Base-by-base conservation (phyloP, 2,113 vertebrate genomes). In the Heliornis fulica region DNA sequence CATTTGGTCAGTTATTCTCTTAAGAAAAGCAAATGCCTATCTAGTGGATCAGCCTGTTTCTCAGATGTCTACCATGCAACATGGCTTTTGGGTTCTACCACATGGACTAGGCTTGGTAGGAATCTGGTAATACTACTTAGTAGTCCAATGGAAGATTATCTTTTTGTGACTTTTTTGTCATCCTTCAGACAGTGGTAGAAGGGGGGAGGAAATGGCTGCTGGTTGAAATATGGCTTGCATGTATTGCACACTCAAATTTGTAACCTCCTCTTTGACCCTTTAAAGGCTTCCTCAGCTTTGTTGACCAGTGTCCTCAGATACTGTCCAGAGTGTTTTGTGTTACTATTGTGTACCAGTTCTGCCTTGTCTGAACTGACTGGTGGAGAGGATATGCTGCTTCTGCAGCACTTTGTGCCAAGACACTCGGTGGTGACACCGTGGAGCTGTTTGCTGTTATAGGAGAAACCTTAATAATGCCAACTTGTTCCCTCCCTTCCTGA, bases 281-380 rank as follows among this genome's bases (percentile, higher is more conserved):
- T 53, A 79, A 79, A 32, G 43, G 10, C 43, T 72, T 90, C 25
- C 43, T 91, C 15, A 32, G 26, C 5, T 61, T 59, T 87, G 41
- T 79, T 85, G 48, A 5, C 32, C 6, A 9, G 11, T 57, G 45
- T 50, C 48, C 28, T 90, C 48, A 36, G 40, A 45, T 60, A 36
- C 22, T 72, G 36, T 75, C 31, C 31, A 51, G 40, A 83, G 40
- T 1, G 1, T 48, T 68, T 76, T 15, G 13, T 0, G 0, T 51
- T 65, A 11, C 28, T 88, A 1, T 80, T 53, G 63, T 80, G 54
- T 90, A 29, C 36, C 18, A 1, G 3, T 72, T 93, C 75, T 88
- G 50, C 71, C 26, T n/a, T 76, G 32, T 59, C 46, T 11, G 10
- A 22, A 11, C 22, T 48, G 15, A 40, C 46, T 56, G 10, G 22